Percentiles rank a stretch among this genome's conserved stretches.
Conservation (phyloP, 2,113 vertebrate genomes). For the Tetrax tetrax region DNA sequence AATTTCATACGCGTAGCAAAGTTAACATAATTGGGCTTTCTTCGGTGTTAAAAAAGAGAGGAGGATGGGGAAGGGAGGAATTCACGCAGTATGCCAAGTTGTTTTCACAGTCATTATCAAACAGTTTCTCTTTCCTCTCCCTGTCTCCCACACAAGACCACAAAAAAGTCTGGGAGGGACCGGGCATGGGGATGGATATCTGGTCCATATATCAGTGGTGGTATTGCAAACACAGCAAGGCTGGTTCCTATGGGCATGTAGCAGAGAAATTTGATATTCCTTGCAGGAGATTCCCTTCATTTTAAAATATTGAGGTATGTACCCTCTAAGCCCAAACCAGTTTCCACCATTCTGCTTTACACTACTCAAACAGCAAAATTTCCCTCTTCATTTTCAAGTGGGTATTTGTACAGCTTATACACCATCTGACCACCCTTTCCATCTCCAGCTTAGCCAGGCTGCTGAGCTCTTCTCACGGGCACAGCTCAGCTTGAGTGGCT, state of each 20-base stretch:
- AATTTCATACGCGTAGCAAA: not conserved
- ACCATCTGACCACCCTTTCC: not conserved
- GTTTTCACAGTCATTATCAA: not conserved
- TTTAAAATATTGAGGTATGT: not conserved
- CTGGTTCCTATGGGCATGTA: not conserved
- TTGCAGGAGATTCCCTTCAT: rapidly evolving
- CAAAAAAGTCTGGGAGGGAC: not conserved
- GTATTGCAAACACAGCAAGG: not conserved
- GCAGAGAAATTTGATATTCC: not conserved
- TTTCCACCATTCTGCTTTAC: not conserved
- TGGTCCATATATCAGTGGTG: not conserved
- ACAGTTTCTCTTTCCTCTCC: not conserved
- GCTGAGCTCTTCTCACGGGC: not conserved
- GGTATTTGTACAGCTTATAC: not conserved
- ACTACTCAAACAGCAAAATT: not conserved
- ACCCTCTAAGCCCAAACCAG: not conserved
- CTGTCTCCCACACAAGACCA: not conserved
- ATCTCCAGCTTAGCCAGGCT: not conserved
- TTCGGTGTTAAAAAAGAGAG: not conserved
- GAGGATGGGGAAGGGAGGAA: not conserved
- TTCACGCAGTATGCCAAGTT: not conserved
- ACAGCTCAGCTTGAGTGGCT: not conserved
- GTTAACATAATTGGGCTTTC: not conserved
- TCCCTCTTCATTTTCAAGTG: not conserved
- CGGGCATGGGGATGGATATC: not conserved